Evolutionary conservation across 2,113 vertebrate genomes (phyloP), one percentile per base, ranked within the genome.

Genomic region (Channa argus): DNA sequence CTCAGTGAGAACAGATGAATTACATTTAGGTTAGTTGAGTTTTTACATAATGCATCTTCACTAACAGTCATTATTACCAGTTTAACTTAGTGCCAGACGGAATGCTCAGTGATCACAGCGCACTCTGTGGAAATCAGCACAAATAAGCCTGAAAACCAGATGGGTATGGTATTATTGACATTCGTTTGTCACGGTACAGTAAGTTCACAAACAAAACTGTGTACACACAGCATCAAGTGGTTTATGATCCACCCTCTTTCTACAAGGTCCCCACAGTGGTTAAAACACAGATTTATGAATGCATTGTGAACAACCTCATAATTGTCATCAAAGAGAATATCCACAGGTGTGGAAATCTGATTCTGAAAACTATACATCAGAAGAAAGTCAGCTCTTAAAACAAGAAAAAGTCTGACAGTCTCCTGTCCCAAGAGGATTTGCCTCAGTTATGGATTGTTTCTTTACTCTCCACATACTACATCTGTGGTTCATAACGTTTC

Each of bases 181-280:
- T 24, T 50, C 10, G 43, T 79, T 43, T 59, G 11, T 58, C 41
- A 15, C 13, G 33, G 4, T 38, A 33, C 4, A 24, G 24, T 4
- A 13, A 65, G 34, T 64, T 37, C 15, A 49, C 24, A 61, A 44
- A 72, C 68, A 55, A 61, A 3, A 11, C 37, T 54, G 33, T 52
- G 61, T 60, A 49, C 70, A 73, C 41, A 44, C 49, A 49, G 5
- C 24, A 54, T 56, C 41, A n/a, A 52, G 8, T 45, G 45, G n/a
- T 53, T 52, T 36, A 49, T 14, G 60, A 43, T 36, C 3, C 36
- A 44, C 12, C 46, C 60, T 24, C 24, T 24, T 43, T 47, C 7
- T 1, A 12, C 14, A 5, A 38, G 14, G 44, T 43, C 10, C 15
- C 41, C 24, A 36, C 66, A 46, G 3, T 11, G 53, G 39, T 44